Percentiles rank a stretch among this genome's conserved stretches.
These are phyloP conservation scores for Typhlichthys subterraneus DNA, from an alignment of 2,797 vertebrate species.

Conservation along the genomic window DNA sequence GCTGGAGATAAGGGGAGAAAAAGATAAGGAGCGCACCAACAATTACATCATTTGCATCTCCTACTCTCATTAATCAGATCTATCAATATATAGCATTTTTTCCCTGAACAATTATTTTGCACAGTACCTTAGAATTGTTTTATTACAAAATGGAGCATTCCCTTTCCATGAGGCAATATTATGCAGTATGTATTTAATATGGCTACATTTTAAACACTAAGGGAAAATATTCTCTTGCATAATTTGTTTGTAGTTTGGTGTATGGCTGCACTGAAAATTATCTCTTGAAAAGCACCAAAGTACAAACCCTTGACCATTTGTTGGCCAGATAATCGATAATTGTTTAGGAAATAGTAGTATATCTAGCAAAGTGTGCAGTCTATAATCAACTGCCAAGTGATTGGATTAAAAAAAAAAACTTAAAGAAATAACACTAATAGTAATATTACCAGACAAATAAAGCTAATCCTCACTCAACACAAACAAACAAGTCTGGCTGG, in stretches of 20 bases:
- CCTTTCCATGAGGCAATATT: constrained; percentile 73
- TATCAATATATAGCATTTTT: constrained; percentile 69
- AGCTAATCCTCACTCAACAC: constrained; percentile 61
- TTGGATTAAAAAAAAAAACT: constrained; percentile 70
- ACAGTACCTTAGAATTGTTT: constrained; percentile 80
- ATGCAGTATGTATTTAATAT: constrained; percentile 71
- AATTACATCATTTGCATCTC: constrained; percentile 73
- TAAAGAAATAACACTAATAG: constrained; percentile 61
- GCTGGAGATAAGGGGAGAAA: constrained; percentile 56
- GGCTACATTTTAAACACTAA: constrained; percentile 73
- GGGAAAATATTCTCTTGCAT: constrained; percentile 70
- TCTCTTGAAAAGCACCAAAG: constrained; percentile 77
- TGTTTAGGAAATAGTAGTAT: constrained; percentile 69
- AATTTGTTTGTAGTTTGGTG: constrained; percentile 71
- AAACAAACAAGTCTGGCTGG: constrained; percentile 33
- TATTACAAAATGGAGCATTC: constrained; percentile 77
- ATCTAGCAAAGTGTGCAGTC: constrained; percentile 67
- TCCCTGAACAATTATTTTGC: constrained; percentile 81
- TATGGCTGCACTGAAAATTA: constrained; percentile 69
- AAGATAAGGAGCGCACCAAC: constrained; percentile 69
- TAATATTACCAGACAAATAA: constrained; percentile 67
- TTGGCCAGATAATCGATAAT: constrained; percentile 60
- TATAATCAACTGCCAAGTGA: constrained; percentile 68
- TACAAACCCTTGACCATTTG: constrained; percentile 55
- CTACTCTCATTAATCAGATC: constrained; percentile 69